Conservation (phyloP, 2,888 invertebrate genomes). For the Hetaerina titia region DNA sequence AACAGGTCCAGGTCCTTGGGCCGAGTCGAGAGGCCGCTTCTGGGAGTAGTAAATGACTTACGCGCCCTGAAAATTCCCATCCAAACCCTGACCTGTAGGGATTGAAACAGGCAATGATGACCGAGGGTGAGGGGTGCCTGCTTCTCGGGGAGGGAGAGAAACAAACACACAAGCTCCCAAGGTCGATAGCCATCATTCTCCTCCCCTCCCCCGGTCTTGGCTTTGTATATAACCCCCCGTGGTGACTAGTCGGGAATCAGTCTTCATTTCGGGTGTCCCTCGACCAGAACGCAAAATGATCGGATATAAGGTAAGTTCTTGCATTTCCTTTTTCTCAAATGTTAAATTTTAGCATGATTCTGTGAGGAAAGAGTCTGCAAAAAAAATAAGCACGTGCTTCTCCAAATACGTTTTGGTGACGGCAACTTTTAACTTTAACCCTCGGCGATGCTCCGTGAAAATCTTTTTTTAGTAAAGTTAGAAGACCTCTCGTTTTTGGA, state of each 20-base stretch:
- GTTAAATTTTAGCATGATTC: not conserved
- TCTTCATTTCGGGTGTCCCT: constrained; percentile 16
- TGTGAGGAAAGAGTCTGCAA: not conserved
- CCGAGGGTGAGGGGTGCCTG: not conserved
- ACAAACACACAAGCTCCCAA: not conserved
- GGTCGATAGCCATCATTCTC: not conserved
- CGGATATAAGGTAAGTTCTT: constrained; percentile 33
- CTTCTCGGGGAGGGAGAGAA: not conserved
- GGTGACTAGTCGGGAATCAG: not conserved
- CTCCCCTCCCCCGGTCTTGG: not conserved
- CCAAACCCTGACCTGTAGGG: not conserved
- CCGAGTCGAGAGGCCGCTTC: not conserved
- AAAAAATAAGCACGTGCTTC: too few relatives aligned
- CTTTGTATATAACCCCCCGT: not conserved
- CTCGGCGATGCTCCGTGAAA: too few relatives aligned
- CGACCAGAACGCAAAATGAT: constrained; percentile 30
- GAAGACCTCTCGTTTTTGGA: too few relatives aligned
- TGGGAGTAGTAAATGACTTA: not conserved
- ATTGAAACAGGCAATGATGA: not conserved
- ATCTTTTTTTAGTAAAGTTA: too few relatives aligned
- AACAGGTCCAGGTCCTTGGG: not conserved
- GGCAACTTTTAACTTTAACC: too few relatives aligned
- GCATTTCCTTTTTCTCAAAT: not conserved
- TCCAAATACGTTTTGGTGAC: too few relatives aligned
- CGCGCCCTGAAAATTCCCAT: not conserved